Conservation (phyloP, 2,797 vertebrate genomes). For the Coilia nasus region DNA sequence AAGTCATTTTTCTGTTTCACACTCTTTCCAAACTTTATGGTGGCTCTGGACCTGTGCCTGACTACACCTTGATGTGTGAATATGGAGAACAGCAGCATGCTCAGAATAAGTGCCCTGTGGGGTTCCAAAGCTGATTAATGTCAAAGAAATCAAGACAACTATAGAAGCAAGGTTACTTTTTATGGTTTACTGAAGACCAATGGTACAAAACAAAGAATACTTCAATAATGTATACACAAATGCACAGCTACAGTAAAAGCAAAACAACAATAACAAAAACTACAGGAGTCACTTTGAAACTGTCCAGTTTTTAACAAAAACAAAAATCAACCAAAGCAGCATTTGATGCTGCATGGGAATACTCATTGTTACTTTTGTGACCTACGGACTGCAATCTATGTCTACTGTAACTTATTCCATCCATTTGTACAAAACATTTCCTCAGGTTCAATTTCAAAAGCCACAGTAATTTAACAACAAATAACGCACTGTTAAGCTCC, state of each 20-base stretch:
- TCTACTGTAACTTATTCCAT: neutral
- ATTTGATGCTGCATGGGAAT: neutral
- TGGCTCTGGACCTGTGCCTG: too few relatives aligned
- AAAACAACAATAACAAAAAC: slow-evolving; percentile 9
- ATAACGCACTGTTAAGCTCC: too few relatives aligned
- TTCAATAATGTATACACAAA: neutral
- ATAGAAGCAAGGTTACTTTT: neutral
- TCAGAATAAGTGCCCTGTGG: too few relatives aligned
- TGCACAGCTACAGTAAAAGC: neutral
- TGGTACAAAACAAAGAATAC: slow-evolving; percentile 8
- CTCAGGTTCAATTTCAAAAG: neutral
- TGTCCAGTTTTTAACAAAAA: neutral
- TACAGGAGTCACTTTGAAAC: neutral
- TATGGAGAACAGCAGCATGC: too few relatives aligned
- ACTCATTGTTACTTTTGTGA: neutral
- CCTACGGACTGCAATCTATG: neutral
- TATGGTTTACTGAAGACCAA: neutral
- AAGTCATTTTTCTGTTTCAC: too few relatives aligned
- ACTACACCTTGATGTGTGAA: too few relatives aligned
- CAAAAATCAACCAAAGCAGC: neutral
- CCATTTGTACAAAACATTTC: neutral
- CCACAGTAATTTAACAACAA: neutral
- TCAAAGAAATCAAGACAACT: neutral
- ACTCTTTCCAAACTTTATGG: too few relatives aligned
- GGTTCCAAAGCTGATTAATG: neutral